Evolutionary conservation across 2,113 vertebrate species (phyloP).

Genomic region (Cynopterus brachyotis): DNA sequence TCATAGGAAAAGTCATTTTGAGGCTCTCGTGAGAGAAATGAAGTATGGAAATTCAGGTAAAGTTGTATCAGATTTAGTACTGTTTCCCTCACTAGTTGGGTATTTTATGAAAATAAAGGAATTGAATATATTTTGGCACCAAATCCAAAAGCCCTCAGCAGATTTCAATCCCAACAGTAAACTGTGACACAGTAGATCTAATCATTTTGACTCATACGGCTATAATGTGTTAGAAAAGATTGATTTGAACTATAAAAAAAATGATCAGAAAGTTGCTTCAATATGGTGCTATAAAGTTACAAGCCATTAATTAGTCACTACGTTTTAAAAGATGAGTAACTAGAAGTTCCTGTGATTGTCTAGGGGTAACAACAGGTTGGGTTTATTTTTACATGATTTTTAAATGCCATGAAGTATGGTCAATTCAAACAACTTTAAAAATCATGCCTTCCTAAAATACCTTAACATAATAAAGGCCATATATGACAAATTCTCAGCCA

Average conservation of each 20-base stretch:
- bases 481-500: too few relatives aligned
- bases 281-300: neutral
- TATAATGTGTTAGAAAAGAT: neutral
- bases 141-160: neutral
- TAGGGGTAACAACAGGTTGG: neutral
- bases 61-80: neutral
- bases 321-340: neutral
- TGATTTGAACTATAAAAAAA: neutral
- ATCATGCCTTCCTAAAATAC: neutral
- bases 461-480: too few relatives aligned
- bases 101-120: neutral
- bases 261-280: neutral
- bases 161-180: neutral
- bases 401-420: neutral
- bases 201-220: neutral
- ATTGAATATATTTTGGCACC: neutral
- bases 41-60: neutral
- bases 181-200: neutral
- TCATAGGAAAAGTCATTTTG: neutral
- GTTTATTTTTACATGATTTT: neutral
- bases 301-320: neutral
- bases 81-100: neutral
- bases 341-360: neutral
- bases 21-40: neutral
- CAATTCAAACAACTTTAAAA: slow-evolving; percentile 8